Evolutionary conservation across 2,888 invertebrate genomes (phyloP).

Genomic region (Gerosis bhagava): DNA sequence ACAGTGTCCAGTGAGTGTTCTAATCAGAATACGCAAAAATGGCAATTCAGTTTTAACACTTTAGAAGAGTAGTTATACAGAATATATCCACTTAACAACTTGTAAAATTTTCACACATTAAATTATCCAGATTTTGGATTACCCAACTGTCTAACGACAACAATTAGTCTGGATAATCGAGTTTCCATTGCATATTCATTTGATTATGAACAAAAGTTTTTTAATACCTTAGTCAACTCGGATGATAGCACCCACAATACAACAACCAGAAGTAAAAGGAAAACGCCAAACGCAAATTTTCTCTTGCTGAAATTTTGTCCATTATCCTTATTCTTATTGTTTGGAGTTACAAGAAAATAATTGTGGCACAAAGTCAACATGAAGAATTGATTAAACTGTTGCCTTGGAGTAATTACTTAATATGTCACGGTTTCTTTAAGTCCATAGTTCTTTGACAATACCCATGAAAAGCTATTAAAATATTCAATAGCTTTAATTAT

Average conservation of each 20-base stretch:
- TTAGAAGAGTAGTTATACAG: no score
- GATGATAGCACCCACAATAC: slow-evolving; percentile 98
- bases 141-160: no score
- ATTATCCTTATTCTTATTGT: slow-evolving; percentile 69
- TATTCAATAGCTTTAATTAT: slow-evolving; percentile 2
- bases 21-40: no score
- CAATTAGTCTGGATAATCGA: not conserved
- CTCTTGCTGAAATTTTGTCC: slow-evolving; percentile 59
- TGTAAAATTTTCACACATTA: no score
- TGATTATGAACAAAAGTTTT: slow-evolving; percentile 23
- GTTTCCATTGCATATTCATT: not conserved
- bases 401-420: slow-evolving; percentile 14
- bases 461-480: slow-evolving; percentile 2
- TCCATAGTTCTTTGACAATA: slow-evolving; percentile 22
- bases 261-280: slow-evolving; percentile 94
- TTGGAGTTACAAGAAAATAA: slow-evolving; percentile 66
- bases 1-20: no score
- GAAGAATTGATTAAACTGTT: slow-evolving; percentile 48
- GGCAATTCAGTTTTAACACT: no score
- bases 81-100: no score
- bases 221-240: slow-evolving; percentile 97
- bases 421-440: slow-evolving; percentile 28
- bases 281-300: slow-evolving; percentile 90
- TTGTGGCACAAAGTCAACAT: slow-evolving; percentile 80
- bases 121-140: no score